Evolutionary conservation across 2,113 vertebrate species (phyloP), one percentile per base, ranked within the genome.

Genomic region (Scophthalmus maximus): DNA sequence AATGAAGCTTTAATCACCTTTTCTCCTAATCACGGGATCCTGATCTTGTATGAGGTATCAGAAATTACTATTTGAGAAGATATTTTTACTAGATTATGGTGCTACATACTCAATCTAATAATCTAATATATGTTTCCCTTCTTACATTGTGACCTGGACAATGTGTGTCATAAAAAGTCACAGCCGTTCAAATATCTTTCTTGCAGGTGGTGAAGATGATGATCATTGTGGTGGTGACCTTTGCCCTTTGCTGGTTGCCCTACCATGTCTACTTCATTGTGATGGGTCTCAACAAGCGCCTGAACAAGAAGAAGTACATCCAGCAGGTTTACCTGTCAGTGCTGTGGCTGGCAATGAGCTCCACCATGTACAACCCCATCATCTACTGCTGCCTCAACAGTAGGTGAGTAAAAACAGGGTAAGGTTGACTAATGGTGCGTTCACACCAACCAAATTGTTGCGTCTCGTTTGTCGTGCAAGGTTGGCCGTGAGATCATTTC

Each of bases 301-400:
- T 98, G 83, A 94, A 73, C 49, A 90, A 86, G 47, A 96, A 95
- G 96, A 98, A 97, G 91, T 97, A 96, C 51, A 99, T 99, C 87
- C 98, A 99, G 84, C 98, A 99, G 87, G 94, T 99, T 58, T 99
- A 99, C 78, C 88, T 99, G 87, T 95, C 95, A 0, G 95, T 96
- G 65, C 93, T 99, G 90, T 98, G 97, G 96, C 93, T 99, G 70
- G 97, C 97, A 40, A 99, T 99, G 98, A 99, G 97, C 87, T 98
- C 96, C 25, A 98, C 97, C 34, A 99, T 99, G 97, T 98, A 98
- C 89, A 99, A 99, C 70, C 97, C 97, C 64, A 98, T 99, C 87
- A 99, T 99, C 92, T 99, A 99, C 93, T 99, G 96, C 87, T 99
- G 97, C 84, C 94, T 99, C 59, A 98, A 99, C 88, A 98, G 97